Conservation (phyloP, 1,140 invertebrate species). For the Pomacea maculata region DNA sequence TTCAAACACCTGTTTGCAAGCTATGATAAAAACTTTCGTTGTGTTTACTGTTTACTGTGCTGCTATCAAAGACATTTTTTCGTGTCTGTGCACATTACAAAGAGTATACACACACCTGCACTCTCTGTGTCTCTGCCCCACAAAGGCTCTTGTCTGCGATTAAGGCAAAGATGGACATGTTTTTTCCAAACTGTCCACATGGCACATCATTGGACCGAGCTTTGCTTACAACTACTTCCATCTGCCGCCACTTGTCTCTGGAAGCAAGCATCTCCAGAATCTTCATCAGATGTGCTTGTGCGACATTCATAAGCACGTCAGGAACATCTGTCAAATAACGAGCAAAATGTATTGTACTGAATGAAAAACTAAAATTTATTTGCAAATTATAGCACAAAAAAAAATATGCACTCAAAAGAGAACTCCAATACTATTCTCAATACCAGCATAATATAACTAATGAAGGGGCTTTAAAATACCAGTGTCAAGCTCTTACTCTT, state of each 20-base stretch:
- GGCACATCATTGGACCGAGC: slow-evolving; percentile 25
- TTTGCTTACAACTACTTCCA: slow-evolving; percentile 41
- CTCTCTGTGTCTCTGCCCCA: slow-evolving; percentile 21
- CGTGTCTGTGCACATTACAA: no score
- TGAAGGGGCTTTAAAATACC: no score
- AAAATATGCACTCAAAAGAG: no score
- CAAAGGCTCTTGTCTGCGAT: slow-evolving; percentile 31
- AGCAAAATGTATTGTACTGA: not conserved
- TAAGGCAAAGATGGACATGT: slow-evolving; percentile 36
- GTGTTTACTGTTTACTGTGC: no score
- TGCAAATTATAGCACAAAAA: no score
- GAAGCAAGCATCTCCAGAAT: slow-evolving; percentile 37
- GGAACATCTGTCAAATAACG: slow-evolving; percentile 40
- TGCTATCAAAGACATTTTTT: no score
- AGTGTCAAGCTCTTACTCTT: no score
- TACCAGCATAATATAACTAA: no score
- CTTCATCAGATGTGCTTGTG: slow-evolving; percentile 25
- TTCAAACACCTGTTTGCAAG: no score
- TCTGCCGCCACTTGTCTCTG: slow-evolving; percentile 43
- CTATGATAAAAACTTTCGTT: no score
- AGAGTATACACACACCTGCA: slow-evolving; percentile 10
- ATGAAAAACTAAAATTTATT: no score
- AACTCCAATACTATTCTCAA: no score
- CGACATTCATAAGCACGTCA: slow-evolving; percentile 31
- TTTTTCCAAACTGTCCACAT: slow-evolving; percentile 30